Base-by-base conservation (phyloP, 1,140 invertebrate species). In the Nixonia krombeini region DNA sequence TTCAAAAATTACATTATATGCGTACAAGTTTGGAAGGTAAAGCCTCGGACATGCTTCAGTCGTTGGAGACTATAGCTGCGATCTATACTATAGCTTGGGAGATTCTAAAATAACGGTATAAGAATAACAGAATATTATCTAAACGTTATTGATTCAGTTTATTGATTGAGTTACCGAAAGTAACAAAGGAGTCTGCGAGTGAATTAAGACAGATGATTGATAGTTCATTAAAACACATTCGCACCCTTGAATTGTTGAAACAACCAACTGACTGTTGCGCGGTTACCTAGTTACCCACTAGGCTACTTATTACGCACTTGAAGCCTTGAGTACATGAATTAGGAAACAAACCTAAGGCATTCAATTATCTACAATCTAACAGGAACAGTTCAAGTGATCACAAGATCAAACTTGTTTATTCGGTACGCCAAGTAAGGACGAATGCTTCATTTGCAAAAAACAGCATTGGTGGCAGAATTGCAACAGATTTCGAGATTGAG, bases 51-150 rank as follows among this genome's bases (percentile, higher is more conserved):
- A 56, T 76, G 15, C 73, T 83, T 28, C 33, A 67, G 25, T 55
- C 74, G 10, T 51, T 82, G 3, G 62, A 75, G 44, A 62, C 73
- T 4, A 75, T 73, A 0, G 72, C 72, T 6, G 55, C 47, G n/a
- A 85, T 82, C 68, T 84, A 83, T 52, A 17, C 18, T 3, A 35
- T 72, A n/a, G 80, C 79, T 1, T 79, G 76, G 75, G 50, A 75
- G 5, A 28, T 78, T 23, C 61, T 85, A 28, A 74, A 74, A 33
- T 51, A 73, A 15, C 61, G 79, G 12, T 85, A 76, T 45, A 73
- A 83, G 10, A 80, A 81, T 52, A 76, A 75, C 50, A 16, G 73
- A 29, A 21, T 80, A 31, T 77, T 79, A 13, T 55, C 79, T 10
- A 68, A 77, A 25, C 72, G 70, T 10, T 75, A 84, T 53, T 64